Conservation (phyloP, 2,888 invertebrate species). For the Drosophila mettleri region DNA sequence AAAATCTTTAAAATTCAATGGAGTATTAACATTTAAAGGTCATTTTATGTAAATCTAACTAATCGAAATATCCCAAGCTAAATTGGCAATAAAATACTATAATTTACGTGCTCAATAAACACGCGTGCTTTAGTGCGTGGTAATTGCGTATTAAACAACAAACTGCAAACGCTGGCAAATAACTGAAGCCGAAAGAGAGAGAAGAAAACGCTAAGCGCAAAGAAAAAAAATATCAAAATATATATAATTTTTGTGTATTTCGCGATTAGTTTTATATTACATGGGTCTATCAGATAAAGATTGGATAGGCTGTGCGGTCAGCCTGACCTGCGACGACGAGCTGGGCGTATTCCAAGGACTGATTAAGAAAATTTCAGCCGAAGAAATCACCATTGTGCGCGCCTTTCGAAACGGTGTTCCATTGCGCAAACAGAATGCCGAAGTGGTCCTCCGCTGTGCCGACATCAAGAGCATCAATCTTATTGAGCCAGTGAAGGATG, state of each 20-base stretch:
- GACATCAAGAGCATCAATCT: conserved; percentile 92
- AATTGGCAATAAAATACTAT: conserved; percentile 3
- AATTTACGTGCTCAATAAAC: conserved; percentile 12
- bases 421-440: conserved; percentile 86
- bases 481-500: conserved; percentile 87
- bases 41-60: conserved; percentile 21
- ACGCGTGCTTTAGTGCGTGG: conserved; percentile 50
- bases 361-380: conserved; percentile 90
- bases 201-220: conserved; percentile 15
- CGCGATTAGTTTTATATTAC: conserved; percentile 38
- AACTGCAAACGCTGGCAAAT: conserved; percentile 63
- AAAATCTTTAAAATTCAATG: conserved; percentile 42
- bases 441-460: conserved; percentile 85
- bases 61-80: conserved; percentile 12
- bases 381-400: conserved; percentile 90
- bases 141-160: conserved; percentile 79
- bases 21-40: conserved; percentile 30
- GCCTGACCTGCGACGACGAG: conserved; percentile 91
- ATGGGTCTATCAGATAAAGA: conserved; percentile 77
- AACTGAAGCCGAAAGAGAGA: conserved; percentile 31
- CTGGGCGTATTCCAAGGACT: conserved; percentile 92
- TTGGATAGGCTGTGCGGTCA: conserved; percentile 91
- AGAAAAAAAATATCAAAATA: conserved; percentile 9
- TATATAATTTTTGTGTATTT: conserved; percentile 22
- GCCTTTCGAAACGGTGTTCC: conserved; percentile 92